phyloP scores from a whole-genome alignment of 53 echinoderm and acorn worm genomes.

The Arbacia lixula region DNA sequence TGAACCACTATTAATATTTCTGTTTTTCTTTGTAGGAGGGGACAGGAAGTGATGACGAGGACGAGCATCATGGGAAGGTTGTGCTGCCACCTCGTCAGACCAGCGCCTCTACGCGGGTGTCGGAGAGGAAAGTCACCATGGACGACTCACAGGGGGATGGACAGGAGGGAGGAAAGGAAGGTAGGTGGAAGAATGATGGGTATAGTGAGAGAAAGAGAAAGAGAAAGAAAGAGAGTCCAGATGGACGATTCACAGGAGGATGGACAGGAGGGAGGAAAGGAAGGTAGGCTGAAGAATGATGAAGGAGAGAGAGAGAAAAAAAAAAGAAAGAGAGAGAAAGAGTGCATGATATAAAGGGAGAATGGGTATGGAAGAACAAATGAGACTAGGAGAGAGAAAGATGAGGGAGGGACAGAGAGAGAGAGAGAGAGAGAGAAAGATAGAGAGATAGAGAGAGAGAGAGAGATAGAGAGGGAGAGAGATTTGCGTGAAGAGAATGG shows the following conservation, averaged over 20 bases:
- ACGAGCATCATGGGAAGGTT: conserved; percentile 21
- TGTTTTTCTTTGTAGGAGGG: conserved; percentile 31
- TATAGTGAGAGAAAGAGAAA: not conserved
- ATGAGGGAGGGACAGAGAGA: not conserved
- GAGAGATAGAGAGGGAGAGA: not conserved
- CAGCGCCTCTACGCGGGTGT: conserved; percentile 42
- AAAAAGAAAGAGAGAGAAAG: not conserved
- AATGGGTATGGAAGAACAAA: not conserved
- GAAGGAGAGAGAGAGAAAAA: not conserved
- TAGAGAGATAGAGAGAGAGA: not conserved
- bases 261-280: not conserved
- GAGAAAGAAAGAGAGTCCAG: not conserved
- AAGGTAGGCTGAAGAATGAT: not conserved
- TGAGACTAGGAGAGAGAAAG: not conserved
- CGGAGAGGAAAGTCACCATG: conserved; percentile 19
- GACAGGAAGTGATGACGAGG: conserved; percentile 66
- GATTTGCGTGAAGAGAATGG: not conserved
- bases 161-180: not conserved
- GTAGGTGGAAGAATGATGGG: not conserved
- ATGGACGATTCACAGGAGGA: not conserved
- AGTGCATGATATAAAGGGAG: not conserved
- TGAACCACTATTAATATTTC: not conserved
- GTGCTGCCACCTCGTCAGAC: conserved; percentile 11
- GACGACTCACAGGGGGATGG: conserved; percentile 5
- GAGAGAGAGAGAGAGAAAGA: not conserved